Evolutionary conservation across 2,797 vertebrate species (phyloP).

Genomic region (Clamator glandarius): DNA sequence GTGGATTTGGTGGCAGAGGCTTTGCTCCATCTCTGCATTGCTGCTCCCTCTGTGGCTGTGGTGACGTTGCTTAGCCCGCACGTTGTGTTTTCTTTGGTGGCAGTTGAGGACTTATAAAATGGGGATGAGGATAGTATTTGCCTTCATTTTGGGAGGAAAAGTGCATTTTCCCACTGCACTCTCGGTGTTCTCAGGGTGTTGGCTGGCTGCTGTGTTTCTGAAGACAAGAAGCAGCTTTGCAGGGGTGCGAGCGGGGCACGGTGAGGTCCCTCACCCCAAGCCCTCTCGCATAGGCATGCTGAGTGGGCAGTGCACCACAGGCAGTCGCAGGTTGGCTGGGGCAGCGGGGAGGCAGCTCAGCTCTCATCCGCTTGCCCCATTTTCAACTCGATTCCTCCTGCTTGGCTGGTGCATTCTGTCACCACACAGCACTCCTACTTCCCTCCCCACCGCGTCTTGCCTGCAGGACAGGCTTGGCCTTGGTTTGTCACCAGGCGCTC

Average conservation of each 20-base stretch:
- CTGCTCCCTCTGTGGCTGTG: accelerated
- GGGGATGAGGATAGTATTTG: accelerated
- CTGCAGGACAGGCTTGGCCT: constrained; percentile 40
- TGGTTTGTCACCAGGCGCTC: not conserved
- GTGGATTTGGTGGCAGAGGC: not conserved
- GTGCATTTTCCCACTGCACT: accelerated
- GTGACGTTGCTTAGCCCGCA: not conserved
- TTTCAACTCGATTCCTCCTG: not conserved
- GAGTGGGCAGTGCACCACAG: not conserved
- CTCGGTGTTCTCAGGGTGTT: not conserved
- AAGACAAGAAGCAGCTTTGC: not conserved
- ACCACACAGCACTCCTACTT: not conserved
- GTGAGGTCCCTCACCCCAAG: not conserved
- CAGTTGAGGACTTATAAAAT: accelerated
- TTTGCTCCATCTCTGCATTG: not conserved
- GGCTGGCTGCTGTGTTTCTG: not conserved
- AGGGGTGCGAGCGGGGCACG: accelerated
- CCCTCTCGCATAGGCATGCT: accelerated
- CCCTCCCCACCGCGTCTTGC: not conserved
- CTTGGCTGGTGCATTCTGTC: not conserved
- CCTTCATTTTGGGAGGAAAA: not conserved
- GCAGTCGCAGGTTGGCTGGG: too few relatives aligned
- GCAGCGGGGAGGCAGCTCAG: accelerated
- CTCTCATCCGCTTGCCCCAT: not conserved
- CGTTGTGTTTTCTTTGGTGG: accelerated